Percentiles rank a stretch among this genome's conserved stretches.
Conservation (phyloP, 1,140 invertebrate genomes). For the Hypsibius dujardini region DNA sequence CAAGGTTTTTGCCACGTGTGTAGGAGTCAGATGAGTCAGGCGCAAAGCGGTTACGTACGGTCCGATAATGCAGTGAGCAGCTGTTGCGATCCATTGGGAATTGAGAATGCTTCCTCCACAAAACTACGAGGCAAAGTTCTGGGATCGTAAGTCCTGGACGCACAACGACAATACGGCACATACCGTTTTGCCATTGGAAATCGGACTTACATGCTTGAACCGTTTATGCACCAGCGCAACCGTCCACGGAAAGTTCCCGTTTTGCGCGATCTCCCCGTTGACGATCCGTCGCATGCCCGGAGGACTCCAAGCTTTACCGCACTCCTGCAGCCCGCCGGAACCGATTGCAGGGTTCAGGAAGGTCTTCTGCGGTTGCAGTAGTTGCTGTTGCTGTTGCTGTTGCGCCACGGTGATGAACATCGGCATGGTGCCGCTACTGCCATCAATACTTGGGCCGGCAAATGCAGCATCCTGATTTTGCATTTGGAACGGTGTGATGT, state of each 20-base stretch:
- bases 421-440: too few relatives aligned
- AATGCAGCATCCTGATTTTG: too few relatives aligned
- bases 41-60: not conserved
- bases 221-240: not conserved
- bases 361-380: too few relatives aligned
- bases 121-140: not conserved
- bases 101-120: slow-evolving; percentile 7
- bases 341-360: too few relatives aligned
- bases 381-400: too few relatives aligned
- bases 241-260: slow-evolving; percentile 4
- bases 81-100: not conserved
- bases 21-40: too few relatives aligned
- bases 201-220: not conserved
- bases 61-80: slow-evolving; percentile 15
- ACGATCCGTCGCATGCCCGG: not conserved
- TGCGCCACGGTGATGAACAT: too few relatives aligned
- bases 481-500: too few relatives aligned
- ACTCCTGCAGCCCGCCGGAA: too few relatives aligned
- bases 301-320: too few relatives aligned
- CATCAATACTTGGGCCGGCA: too few relatives aligned
- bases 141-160: not conserved
- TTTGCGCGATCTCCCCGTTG: not conserved
- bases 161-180: not conserved
- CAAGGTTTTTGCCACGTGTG: not conserved
- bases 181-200: not conserved